Base-by-base conservation (phyloP, 2,797 vertebrate genomes). In the Mormyrops boulengeri region DNA sequence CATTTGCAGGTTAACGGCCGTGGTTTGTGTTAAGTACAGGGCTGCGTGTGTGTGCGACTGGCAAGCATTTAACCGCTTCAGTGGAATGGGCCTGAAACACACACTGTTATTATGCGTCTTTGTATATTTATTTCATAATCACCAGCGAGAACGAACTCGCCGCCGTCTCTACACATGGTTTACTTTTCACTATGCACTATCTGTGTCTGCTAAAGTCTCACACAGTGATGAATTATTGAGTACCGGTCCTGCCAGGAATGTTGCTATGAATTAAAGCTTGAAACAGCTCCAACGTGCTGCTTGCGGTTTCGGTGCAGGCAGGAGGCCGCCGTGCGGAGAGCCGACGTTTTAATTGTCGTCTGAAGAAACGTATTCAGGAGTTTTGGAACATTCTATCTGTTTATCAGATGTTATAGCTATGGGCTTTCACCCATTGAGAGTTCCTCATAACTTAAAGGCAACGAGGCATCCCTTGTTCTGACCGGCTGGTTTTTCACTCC, bases 181-280 rank as follows among this genome's bases (percentile, higher is more conserved):
- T 90, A 88, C 53, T 90, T 88, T 84, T 38, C 12, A 9, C 73
- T 90, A 80, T 88, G 85, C 69, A 12, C 85, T 82, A n/a, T 86
- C 89, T 41, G 47, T 26, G 87, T 84, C 89, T 88, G 89, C 69
- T 88, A 55, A 88, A 88, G 69, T 77, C 86, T 88, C 66, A 62
- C 34, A 88, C 66, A 66, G 87, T 55, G 50, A 88, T 88, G 53
- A 90, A 88, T 90, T 88, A 88, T 90, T 88, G 87, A 50, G 44
- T 88, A 55, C 55, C 66, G 41, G 89, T 38, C 50, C 69, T 84
- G 50, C 69, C 89, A 88, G 73, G 82, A 60, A 88, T 73, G 73
- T 82, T 53, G 73, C 89, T 88, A 38, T 88, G 89, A 90, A 84
- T 88, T 84, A 90, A 44, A 55, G 88, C 87, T 88, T 88, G 89